Conservation (phyloP, 2,888 invertebrate species). For the Colletes collaris region DNA sequence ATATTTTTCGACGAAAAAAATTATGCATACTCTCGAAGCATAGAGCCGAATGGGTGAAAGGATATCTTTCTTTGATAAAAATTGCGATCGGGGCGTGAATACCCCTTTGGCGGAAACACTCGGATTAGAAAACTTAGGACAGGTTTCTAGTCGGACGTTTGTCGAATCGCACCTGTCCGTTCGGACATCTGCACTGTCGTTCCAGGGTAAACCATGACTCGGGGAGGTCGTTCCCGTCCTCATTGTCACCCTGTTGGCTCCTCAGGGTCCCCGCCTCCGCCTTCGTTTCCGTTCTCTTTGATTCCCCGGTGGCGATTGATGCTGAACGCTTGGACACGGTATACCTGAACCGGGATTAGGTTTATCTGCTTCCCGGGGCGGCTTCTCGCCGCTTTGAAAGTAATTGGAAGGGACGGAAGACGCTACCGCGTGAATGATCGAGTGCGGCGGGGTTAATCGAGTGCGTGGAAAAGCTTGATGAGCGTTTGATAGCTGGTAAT, state of each 20-base stretch:
- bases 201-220: conserved; percentile 71
- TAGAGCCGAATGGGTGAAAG: too few relatives aligned
- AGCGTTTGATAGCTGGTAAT: conserved; percentile 22
- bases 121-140: neutral
- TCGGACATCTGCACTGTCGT: conserved; percentile 71
- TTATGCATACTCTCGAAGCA: too few relatives aligned
- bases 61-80: neutral
- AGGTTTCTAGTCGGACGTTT: conserved; percentile 51
- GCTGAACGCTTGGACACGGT: conserved; percentile 12
- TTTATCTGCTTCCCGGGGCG: conserved; percentile 39
- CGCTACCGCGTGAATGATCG: conserved; percentile 38
- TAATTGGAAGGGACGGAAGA: conserved; percentile 56
- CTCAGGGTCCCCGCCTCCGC: conserved; percentile 16
- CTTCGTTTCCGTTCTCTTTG: conserved; percentile 24
- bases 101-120: too few relatives aligned
- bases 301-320: conserved; percentile 18
- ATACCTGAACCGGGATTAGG: conserved; percentile 55
- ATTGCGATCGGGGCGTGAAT: neutral
- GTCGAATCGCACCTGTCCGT: conserved; percentile 76
- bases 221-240: conserved; percentile 48
- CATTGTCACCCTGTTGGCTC: conserved; percentile 59
- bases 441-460: conserved; percentile 36
- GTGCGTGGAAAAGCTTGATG: conserved; percentile 35
- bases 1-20: too few relatives aligned
- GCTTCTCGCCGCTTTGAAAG: conserved; percentile 28